phyloP scores from a whole-genome alignment of 2,888 invertebrate genomes.

The Geotrupes spiniger region DNA sequence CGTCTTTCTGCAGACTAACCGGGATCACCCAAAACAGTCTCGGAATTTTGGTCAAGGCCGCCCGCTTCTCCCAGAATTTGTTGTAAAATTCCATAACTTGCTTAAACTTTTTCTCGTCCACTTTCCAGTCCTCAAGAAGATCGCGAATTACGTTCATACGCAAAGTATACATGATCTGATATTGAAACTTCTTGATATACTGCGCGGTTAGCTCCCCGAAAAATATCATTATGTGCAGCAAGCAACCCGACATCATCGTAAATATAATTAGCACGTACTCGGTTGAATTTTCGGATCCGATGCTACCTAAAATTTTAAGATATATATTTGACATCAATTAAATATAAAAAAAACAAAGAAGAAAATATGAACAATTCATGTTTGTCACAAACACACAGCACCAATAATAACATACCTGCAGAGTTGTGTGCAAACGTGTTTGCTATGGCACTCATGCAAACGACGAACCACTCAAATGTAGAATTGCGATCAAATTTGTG shows the following conservation, averaged over 20 bases:
- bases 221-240: conserved; percentile 27
- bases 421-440: conserved; percentile 17
- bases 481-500: conserved; percentile 9
- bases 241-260: conserved; percentile 23
- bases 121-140: conserved; percentile 20
- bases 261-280: conserved; percentile 20
- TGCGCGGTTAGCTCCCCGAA: conserved; percentile 25
- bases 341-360: too few species aligned
- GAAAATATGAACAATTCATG: too few species aligned
- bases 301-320: conserved; percentile 16
- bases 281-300: conserved; percentile 9
- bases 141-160: conserved; percentile 19
- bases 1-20: conserved; percentile 54
- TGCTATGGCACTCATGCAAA: conserved; percentile 18
- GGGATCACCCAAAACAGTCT: conserved; percentile 50
- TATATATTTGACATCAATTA: too few species aligned
- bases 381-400: too few species aligned
- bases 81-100: conserved; percentile 47
- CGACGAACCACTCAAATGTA: conserved; percentile 19
- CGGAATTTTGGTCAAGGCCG: conserved; percentile 52
- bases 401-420: conserved; percentile 6
- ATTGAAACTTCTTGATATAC: conserved; percentile 22
- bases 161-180: conserved; percentile 24
- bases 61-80: conserved; percentile 55
- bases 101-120: conserved; percentile 12